Conservation (phyloP, 2,113 vertebrate species). For the Fregetta grallaria region DNA sequence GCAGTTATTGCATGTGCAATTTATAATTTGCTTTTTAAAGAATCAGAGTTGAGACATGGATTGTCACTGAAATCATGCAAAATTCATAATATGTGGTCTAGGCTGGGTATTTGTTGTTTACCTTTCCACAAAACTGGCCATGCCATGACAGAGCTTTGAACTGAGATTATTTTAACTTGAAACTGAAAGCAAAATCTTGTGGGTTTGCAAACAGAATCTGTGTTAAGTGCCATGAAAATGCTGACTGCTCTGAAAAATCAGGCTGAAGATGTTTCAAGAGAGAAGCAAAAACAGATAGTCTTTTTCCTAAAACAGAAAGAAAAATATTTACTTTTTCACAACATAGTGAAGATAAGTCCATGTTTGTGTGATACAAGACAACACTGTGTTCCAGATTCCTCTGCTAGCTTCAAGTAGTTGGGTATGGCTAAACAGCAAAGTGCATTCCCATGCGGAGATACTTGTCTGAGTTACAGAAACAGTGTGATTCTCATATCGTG, state of each 20-base stretch:
- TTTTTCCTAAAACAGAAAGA: neutral
- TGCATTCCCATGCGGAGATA: neutral
- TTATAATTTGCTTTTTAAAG: neutral
- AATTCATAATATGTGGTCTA: neutral
- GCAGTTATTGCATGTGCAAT: neutral
- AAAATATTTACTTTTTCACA: neutral
- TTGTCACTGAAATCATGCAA: neutral
- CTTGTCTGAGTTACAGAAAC: neutral
- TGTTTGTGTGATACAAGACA: neutral
- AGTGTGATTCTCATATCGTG: neutral
- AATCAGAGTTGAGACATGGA: rapidly evolving
- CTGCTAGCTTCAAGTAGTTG: neutral
- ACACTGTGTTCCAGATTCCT: neutral
- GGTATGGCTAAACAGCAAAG: neutral
- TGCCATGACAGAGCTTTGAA: neutral
- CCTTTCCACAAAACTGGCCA: neutral
- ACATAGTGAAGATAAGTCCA: neutral
- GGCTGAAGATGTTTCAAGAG: neutral
- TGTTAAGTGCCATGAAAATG: neutral
- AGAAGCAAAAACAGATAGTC: neutral
- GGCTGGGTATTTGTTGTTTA: neutral
- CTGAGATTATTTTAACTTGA: neutral
- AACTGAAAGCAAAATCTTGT: neutral
- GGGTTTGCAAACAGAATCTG: neutral
- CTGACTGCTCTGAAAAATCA: neutral